Percentiles rank a stretch among this genome's conserved stretches.
Conservation (phyloP, 1,140 invertebrate species). For the Trachelipus rathkii region DNA sequence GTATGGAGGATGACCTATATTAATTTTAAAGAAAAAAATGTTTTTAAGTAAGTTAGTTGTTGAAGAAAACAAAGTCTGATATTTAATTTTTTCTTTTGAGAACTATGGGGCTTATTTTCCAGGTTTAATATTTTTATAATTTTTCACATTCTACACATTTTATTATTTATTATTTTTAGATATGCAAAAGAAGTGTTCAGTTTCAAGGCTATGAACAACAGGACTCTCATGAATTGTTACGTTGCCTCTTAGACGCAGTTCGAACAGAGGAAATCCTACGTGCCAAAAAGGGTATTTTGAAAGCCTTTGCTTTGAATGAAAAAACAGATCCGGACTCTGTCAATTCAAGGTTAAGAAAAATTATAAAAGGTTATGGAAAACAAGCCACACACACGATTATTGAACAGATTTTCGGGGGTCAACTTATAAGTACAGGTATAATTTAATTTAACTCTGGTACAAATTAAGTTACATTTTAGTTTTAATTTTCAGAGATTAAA, state of each 20-base stretch:
- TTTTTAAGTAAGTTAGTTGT: too few species aligned
- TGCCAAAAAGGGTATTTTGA: slow-evolving; percentile 73
- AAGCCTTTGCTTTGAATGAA: slow-evolving; percentile 62
- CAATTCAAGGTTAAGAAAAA: slow-evolving; percentile 65
- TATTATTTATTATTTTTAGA: slow-evolving; percentile 17
- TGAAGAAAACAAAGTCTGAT: too few species aligned
- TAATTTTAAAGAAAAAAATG: too few species aligned
- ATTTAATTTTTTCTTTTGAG: too few species aligned
- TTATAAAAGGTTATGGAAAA: slow-evolving; percentile 68
- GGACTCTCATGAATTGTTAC: slow-evolving; percentile 88
- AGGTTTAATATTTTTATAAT: too few species aligned
- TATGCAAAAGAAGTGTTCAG: slow-evolving; percentile 55
- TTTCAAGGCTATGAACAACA: slow-evolving; percentile 93
- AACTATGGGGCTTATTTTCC: too few species aligned
- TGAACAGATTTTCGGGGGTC: slow-evolving; percentile 81
- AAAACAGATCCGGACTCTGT: slow-evolving; percentile 65
- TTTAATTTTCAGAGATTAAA: too few species aligned
- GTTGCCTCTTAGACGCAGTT: slow-evolving; percentile 39
- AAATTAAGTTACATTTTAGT: too few species aligned
- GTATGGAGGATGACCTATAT: too few species aligned
- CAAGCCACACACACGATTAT: slow-evolving; percentile 75
- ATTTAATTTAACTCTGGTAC: too few species aligned
- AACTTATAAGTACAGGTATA: slow-evolving; percentile 70
- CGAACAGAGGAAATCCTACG: slow-evolving; percentile 42
- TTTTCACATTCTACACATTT: too few species aligned